Percentiles rank a stretch among this genome's conserved stretches.
phyloP scores from a whole-genome alignment of 2,888 invertebrate species.

The Brassicogethes aeneus region DNA sequence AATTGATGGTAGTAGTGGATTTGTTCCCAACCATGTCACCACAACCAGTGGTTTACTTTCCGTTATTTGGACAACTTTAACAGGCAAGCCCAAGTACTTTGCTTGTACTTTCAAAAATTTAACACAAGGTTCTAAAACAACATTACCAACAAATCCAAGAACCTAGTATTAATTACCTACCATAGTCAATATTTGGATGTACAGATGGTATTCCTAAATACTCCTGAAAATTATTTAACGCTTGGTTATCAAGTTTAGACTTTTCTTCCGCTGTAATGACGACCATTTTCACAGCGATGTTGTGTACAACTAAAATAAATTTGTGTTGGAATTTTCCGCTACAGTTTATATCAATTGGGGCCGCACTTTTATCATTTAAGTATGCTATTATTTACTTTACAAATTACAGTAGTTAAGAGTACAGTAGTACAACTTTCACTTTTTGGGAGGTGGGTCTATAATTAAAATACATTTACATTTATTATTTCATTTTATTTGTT shows the following conservation, averaged over 20 bases:
- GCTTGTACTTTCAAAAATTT: conserved; percentile 68
- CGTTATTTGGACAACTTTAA: conserved; percentile 51
- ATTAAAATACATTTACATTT: no score
- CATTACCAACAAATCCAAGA: no score
- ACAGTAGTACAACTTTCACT: no score
- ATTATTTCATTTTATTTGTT: not conserved
- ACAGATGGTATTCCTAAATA: conserved; percentile 82
- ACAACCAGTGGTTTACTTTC: conserved; percentile 71
- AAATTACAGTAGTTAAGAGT: no score
- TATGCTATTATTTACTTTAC: no score
- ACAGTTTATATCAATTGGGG: no score
- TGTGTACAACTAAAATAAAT: no score
- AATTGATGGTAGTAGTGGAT: conserved; percentile 61
- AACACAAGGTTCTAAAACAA: conserved; percentile 61
- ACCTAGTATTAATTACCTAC: no score
- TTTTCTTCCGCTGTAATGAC: not conserved
- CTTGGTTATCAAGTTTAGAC: conserved; percentile 6
- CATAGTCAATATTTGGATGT: conserved; percentile 79
- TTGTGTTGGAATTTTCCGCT: no score
- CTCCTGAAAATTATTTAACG: conserved; percentile 63
- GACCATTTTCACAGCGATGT: no score
- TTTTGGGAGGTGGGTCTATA: no score
- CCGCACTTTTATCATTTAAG: no score
- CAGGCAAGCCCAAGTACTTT: conserved; percentile 55
- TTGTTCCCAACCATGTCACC: conserved; percentile 72